phyloP scores from a whole-genome alignment of 1,140 invertebrate species.

The Eciton burchellii region DNA sequence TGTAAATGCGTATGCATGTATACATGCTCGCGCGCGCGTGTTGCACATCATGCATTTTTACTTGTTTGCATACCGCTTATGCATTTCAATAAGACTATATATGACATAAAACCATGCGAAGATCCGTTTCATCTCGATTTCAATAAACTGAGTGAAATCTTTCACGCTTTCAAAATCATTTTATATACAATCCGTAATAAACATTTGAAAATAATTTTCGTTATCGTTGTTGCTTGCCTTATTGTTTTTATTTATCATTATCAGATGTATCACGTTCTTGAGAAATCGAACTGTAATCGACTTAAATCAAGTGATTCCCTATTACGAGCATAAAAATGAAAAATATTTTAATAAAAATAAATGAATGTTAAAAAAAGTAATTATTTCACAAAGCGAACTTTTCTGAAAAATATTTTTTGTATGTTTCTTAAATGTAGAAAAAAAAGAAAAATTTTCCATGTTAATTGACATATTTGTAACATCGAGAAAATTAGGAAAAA shows the following conservation, averaged over 20 bases:
- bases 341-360: too few relatives aligned
- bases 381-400: too few relatives aligned
- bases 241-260: slow-evolving; percentile 31
- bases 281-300: slow-evolving; percentile 16
- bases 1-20: background rate
- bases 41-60: slow-evolving; percentile 49
- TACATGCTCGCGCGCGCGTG: too few relatives aligned
- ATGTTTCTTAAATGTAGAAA: too few relatives aligned
- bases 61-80: slow-evolving; percentile 39
- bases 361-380: too few relatives aligned
- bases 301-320: background rate
- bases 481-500: too few relatives aligned
- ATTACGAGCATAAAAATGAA: too few relatives aligned
- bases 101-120: slow-evolving; percentile 61
- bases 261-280: slow-evolving; percentile 41
- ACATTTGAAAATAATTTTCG: slow-evolving; percentile 70
- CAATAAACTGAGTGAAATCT: slow-evolving; percentile 71
- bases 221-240: slow-evolving; percentile 56
- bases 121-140: slow-evolving; percentile 65
- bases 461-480: too few relatives aligned
- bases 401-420: too few relatives aligned
- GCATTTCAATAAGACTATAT: slow-evolving; percentile 51
- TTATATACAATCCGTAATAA: slow-evolving; percentile 50
- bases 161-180: slow-evolving; percentile 64
- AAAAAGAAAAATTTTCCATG: too few relatives aligned